Evolutionary conservation across 1,140 invertebrate species (phyloP).

Genomic region (Drosophila teissieri): DNA sequence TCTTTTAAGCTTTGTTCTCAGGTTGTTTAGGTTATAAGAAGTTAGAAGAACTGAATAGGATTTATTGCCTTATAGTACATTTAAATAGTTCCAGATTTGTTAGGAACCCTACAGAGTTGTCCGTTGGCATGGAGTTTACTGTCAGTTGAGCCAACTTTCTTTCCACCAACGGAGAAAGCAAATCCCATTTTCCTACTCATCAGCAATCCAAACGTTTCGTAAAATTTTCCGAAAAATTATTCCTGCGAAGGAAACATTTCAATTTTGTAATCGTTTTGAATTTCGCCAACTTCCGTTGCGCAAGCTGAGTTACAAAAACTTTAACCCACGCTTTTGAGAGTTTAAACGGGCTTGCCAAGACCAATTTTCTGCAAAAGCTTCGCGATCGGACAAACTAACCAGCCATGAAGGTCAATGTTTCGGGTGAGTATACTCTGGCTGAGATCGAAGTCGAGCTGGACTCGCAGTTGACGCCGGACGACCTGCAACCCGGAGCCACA

Average conservation of each 20-base stretch:
- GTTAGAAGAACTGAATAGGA: no score
- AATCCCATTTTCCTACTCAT: conserved; percentile 19
- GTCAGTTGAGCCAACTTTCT: conserved; percentile 17
- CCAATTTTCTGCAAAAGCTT: no score
- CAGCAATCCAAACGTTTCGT: conserved; percentile 11
- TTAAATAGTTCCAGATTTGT: neutral
- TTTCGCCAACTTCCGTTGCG: neutral
- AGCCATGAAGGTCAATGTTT: neutral
- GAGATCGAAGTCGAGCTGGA: conserved; percentile 57
- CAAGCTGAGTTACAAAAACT: neutral
- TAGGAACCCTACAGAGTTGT: conserved; percentile 3
- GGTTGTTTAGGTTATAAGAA: no score
- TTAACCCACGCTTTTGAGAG: neutral
- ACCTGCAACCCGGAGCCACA: conserved; percentile 50
- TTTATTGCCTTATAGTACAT: neutral
- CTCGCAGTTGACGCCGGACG: conserved; percentile 17
- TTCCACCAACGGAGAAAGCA: neutral
- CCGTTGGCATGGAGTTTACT: conserved; percentile 13
- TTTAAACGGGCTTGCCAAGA: neutral
- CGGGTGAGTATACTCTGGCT: conserved; percentile 51
- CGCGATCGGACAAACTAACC: no score
- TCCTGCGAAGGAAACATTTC: neutral
- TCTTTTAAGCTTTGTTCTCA: no score
- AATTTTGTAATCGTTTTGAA: neutral
- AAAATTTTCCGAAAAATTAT: neutral